These are phyloP conservation scores for Amblyopsis hoosieri DNA, from an alignment of 2,797 vertebrate species.

Conservation along the genomic window DNA sequence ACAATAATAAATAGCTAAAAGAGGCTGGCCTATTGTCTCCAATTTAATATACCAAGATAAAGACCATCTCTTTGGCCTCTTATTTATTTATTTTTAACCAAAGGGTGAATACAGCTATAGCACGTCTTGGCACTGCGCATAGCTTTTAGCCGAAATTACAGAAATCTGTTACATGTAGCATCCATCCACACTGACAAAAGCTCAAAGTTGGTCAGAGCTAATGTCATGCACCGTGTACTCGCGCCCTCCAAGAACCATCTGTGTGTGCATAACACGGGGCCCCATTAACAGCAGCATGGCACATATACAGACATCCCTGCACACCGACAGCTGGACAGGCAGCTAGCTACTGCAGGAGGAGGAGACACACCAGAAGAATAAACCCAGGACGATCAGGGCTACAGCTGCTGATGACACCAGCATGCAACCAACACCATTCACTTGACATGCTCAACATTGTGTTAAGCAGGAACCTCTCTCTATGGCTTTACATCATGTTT, in stretches of 20 bases:
- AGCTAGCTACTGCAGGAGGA: constrained; percentile 51
- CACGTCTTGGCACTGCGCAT: constrained; percentile 15
- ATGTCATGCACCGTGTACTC: constrained; percentile 31
- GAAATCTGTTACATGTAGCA: constrained; percentile 32
- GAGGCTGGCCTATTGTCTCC: constrained; percentile 72
- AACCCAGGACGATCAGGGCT: constrained; percentile 39
- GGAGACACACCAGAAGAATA: constrained; percentile 22
- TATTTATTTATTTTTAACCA: constrained; percentile 36
- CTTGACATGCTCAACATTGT: background rate
- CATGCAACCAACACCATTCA: background rate
- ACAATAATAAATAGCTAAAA: constrained; percentile 81
- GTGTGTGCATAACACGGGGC: constrained; percentile 36
- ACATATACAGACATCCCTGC: constrained; percentile 56
- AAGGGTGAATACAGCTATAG: constrained; percentile 38
- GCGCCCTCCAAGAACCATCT: constrained; percentile 33
- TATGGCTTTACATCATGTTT: no score
- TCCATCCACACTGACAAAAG: constrained; percentile 27
- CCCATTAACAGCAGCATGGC: constrained; percentile 32
- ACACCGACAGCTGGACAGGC: constrained; percentile 68
- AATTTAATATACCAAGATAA: constrained; percentile 82
- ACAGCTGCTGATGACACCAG: constrained; percentile 10
- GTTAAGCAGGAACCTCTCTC: background rate
- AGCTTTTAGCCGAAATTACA: constrained; percentile 27
- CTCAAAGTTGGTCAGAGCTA: constrained; percentile 20
- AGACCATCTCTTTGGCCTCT: constrained; percentile 66